Percentiles rank a stretch among this genome's conserved stretches.
phyloP scores from a whole-genome alignment of 2,113 vertebrate species.

The Ammodramus savannarum region DNA sequence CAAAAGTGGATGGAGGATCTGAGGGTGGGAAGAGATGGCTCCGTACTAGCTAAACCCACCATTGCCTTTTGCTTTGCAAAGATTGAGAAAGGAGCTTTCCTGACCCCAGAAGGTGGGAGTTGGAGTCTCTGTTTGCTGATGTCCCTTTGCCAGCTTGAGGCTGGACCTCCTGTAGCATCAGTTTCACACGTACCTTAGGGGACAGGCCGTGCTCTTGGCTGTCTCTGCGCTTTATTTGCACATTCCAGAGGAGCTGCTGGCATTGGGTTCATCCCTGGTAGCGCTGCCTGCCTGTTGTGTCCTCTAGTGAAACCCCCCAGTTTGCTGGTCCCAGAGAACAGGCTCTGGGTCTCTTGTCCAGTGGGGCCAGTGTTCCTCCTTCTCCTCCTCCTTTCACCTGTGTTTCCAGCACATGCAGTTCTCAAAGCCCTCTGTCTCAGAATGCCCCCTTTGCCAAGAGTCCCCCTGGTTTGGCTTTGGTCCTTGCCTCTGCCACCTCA shows the following conservation, averaged over 20 bases:
- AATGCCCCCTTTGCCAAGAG: background rate
- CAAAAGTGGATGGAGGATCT: background rate
- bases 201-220: background rate
- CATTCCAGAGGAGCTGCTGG: background rate
- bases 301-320: background rate
- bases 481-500: background rate
- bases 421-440: fast-evolving
- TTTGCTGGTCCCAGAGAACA: background rate
- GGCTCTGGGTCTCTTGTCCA: background rate
- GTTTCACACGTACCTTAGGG: background rate
- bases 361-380: background rate
- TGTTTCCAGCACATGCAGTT: background rate
- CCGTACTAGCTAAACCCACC: background rate
- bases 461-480: background rate
- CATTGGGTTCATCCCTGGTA: background rate
- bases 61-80: background rate
- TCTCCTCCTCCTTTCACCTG: background rate
- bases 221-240: background rate
- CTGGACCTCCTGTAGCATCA: background rate
- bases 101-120: background rate
- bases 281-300: background rate
- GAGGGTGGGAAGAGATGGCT: background rate
- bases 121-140: background rate
- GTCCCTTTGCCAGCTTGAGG: background rate
- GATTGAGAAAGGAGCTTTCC: background rate